Conservation (phyloP, 2,888 invertebrate species). For the Parthenolecanium corni region DNA sequence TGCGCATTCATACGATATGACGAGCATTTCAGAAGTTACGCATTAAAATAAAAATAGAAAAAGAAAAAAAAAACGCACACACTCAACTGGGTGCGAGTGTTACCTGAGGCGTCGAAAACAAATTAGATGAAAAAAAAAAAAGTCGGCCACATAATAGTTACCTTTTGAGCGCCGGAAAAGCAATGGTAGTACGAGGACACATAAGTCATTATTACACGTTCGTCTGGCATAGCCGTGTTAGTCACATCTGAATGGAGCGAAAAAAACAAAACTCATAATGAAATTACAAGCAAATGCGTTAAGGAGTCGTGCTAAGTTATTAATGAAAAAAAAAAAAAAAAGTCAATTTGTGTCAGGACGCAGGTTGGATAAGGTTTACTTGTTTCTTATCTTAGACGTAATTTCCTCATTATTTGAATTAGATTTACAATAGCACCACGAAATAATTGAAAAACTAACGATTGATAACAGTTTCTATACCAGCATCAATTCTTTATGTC, state of each 20-base stretch:
- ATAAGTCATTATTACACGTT: conserved; percentile 99
- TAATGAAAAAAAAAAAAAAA: conserved; percentile 10
- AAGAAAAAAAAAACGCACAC: too few species aligned
- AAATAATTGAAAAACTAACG: too few species aligned
- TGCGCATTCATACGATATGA: too few species aligned
- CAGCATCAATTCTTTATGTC: too few species aligned
- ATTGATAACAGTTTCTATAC: too few species aligned
- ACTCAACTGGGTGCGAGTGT: too few species aligned
- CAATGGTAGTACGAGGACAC: conserved; percentile 99
- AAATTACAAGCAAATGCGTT: not conserved
- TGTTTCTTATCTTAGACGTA: too few species aligned
- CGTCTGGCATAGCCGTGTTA: conserved; percentile 98
- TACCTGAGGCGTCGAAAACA: too few species aligned
- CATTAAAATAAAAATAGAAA: too few species aligned
- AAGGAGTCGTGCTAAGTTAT: not conserved
- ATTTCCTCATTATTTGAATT: too few species aligned
- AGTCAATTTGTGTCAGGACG: not conserved
- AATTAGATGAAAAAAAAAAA: conserved; percentile 7
- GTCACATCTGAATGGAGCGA: conserved; percentile 64
- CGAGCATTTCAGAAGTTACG: too few species aligned
- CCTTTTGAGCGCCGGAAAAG: conserved; percentile 99
- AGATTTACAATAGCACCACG: too few species aligned
- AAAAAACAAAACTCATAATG: not conserved
- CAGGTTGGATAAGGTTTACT: not conserved
- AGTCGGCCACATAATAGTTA: conserved; percentile 42